These are phyloP conservation scores for Montipora sp. DNA, from an alignment of 64 coral and sea anemone genomes.

Conservation along the genomic window DNA sequence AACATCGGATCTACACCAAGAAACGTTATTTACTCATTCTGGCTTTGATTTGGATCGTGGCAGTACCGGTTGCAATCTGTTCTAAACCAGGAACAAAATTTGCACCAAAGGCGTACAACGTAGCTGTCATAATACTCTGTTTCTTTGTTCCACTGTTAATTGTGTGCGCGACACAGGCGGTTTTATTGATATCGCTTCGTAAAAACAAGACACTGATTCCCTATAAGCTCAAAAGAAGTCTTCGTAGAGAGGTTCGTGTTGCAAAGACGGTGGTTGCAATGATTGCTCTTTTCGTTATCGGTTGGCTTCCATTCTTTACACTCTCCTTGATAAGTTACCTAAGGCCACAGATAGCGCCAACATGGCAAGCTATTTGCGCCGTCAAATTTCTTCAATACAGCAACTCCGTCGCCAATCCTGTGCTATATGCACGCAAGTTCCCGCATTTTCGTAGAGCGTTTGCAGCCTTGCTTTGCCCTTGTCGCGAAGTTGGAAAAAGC, in stretches of 20 bases:
- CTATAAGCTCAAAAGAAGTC: conserved; percentile 31
- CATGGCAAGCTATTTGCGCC: conserved; percentile 60
- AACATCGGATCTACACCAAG: conserved; percentile 73
- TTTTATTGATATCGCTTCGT: not conserved
- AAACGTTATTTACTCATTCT: conserved; percentile 65
- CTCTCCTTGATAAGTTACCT: conserved; percentile 30
- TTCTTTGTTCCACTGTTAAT: conserved; percentile 73
- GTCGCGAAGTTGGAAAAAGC: not conserved
- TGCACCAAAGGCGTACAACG: conserved; percentile 56
- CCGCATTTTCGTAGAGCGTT: conserved; percentile 76
- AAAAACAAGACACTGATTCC: conserved; percentile 14
- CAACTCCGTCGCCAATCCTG: conserved; percentile 79
- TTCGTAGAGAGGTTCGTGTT: conserved; percentile 56
- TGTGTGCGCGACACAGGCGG: conserved; percentile 59
- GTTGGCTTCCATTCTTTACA: conserved; percentile 82
- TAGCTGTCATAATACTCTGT: conserved; percentile 73
- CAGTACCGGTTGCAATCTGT: conserved; percentile 37
- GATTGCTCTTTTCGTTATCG: conserved; percentile 76
- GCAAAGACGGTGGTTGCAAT: conserved; percentile 77
- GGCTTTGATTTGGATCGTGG: conserved; percentile 46
- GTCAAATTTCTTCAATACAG: conserved; percentile 88
- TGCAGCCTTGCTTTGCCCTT: conserved; percentile 20
- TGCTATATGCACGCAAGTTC: conserved; percentile 87
- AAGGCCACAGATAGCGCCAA: not conserved
- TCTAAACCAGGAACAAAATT: conserved; percentile 72